Evolutionary conservation across 2,888 invertebrate species (phyloP), one percentile per base, ranked within the genome.

Genomic region (Pyrgus malvae): DNA sequence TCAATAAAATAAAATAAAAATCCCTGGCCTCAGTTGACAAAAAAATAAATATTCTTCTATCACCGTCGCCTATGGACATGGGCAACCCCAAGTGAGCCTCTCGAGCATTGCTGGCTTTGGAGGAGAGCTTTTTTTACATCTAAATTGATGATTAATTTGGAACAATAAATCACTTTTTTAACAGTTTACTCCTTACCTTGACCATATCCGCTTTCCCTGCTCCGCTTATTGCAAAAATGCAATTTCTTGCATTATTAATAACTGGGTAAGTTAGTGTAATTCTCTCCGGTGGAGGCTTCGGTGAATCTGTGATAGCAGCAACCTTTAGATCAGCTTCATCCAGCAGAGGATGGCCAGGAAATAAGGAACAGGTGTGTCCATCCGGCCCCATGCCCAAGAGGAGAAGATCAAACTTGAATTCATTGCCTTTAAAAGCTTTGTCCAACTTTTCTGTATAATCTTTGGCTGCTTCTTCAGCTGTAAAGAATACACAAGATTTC

Each of bases 311-410:
- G 57, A 99, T 95, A 0, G 95, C 88, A 6, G 97, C 96, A 2
- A 99, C 95, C 90, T 96, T 93, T 41, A 92, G 78, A 0, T 76
- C 75, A 0, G 77, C 89, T 72, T 95, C 96, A 0, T 92, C 74
- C 1, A 96, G 82, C 5, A 94, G 76, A 0, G 85, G 78, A 76
- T 97, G 96, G 0, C 92, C 94, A 0, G 99, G 99, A 84, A 99
- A 99, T 11, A 99, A 83, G 0, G 99, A 99, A 74, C 98, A 98
- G 0, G 99, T 99, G 81, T 99, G 99, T 0, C 99, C 99, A 76
- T 99, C 99, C 0, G 98, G 99, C 0, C 99, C 99, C 93, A 99
- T 95, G 9, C 99, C 99, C 16, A 99, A 90, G 7, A 99, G 89
- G 0, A 99, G 86, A 42, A 99, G 79, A 82, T 99, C 98, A 77